Evolutionary conservation across 2,888 invertebrate species (phyloP).

Genomic region (Brachynemurus nebulosus): DNA sequence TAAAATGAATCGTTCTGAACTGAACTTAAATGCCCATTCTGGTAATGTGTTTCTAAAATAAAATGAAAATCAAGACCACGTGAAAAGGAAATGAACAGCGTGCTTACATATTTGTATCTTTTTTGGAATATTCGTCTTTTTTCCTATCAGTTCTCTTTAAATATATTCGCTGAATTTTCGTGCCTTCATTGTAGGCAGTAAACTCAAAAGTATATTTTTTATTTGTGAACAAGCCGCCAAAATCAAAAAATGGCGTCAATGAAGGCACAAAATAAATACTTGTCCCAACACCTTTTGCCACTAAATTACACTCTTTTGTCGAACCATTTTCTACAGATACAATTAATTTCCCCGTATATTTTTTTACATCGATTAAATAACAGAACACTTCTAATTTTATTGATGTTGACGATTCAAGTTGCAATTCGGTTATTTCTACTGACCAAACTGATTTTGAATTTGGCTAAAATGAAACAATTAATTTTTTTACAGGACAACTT

Average conservation of each 20-base stretch:
- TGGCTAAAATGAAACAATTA: no score
- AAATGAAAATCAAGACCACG: no score
- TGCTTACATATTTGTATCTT: no score
- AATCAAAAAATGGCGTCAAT: constrained; percentile 38
- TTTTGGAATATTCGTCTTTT: constrained; percentile 30
- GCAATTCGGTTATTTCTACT: no score
- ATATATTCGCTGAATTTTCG: constrained; percentile 35
- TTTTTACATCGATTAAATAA: constrained; percentile 27
- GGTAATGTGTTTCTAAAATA: no score
- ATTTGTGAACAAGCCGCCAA: constrained; percentile 50
- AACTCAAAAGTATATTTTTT: constrained; percentile 32
- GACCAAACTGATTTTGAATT: no score
- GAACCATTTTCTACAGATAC: constrained; percentile 30
- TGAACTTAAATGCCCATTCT: no score
- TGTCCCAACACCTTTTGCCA: constrained; percentile 48
- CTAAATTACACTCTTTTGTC: constrained; percentile 32
- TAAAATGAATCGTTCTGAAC: not conserved
- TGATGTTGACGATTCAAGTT: no score
- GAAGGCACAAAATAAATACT: constrained; percentile 47
- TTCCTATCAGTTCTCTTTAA: constrained; percentile 33
- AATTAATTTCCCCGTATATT: constrained; percentile 25
- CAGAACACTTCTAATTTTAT: no score
- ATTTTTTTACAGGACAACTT: no score
- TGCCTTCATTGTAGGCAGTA: constrained; percentile 40
- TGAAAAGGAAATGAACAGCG: no score